These are phyloP conservation scores for Actenoides hombroni DNA, from an alignment of 2,113 vertebrate genomes.

Conservation along the genomic window DNA sequence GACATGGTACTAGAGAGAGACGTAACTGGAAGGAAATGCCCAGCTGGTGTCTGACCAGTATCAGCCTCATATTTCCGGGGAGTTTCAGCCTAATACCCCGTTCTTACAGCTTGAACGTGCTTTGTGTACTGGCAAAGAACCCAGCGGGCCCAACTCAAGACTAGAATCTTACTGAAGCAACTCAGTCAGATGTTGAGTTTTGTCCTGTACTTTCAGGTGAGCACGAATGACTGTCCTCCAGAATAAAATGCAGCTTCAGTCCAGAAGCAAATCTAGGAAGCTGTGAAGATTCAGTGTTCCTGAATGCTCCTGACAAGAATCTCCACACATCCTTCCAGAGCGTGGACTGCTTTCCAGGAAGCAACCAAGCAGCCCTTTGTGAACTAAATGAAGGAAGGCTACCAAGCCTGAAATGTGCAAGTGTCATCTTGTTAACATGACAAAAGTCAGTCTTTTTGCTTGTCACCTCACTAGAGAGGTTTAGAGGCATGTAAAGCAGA, in stretches of 20 bases:
- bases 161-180: neutral
- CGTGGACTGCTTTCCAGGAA: neutral
- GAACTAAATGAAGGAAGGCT: neutral
- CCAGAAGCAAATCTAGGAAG: neutral
- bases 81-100: neutral
- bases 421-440: neutral
- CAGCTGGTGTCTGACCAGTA: no score
- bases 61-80: neutral
- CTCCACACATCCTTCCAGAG: neutral
- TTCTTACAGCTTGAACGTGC: neutral
- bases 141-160: neutral
- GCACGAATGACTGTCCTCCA: neutral
- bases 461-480: neutral
- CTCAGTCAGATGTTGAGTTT: neutral
- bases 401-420: neutral
- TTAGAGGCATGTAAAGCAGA: neutral
- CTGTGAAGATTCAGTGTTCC: neutral
- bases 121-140: neutral
- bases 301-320: neutral
- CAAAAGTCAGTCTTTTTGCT: neutral
- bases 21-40: no score
- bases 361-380: neutral
- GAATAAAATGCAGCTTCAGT: neutral
- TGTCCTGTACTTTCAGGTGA: neutral
- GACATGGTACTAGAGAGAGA: neutral